phyloP scores from a whole-genome alignment of 2,113 vertebrate species.

The Nettapus auritus region DNA sequence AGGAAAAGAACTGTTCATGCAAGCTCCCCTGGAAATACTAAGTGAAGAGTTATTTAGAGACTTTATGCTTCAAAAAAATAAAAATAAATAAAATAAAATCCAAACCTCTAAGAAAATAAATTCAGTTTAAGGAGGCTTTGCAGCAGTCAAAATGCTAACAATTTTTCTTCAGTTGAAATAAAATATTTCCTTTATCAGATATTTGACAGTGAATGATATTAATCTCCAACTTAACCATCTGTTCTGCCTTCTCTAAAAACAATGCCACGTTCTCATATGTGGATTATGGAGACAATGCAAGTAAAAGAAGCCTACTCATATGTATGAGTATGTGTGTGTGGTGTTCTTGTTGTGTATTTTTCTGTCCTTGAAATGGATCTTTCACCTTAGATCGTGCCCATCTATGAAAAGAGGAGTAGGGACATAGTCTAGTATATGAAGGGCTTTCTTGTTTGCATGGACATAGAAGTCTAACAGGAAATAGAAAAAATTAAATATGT shows the following conservation, averaged over 20 bases:
- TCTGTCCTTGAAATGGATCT: neutral
- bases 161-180: neutral
- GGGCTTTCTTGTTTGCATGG: neutral
- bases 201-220: neutral
- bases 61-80: neutral
- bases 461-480: neutral
- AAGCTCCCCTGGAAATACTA: neutral
- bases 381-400: neutral
- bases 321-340: no score
- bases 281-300: neutral
- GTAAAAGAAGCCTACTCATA: neutral
- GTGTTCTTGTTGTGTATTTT: neutral
- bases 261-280: neutral
- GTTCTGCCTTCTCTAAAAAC: neutral
- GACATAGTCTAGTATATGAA: neutral
- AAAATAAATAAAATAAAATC: neutral
- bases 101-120: neutral
- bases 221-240: neutral
- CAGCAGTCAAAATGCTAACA: neutral
- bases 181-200: neutral
- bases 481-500: slow-evolving; percentile 39
- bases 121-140: neutral
- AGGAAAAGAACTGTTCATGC: neutral
- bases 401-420: neutral
- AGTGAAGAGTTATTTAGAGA: neutral